phyloP scores from a whole-genome alignment of 2,888 invertebrate genomes.

The Operophtera brumata region DNA sequence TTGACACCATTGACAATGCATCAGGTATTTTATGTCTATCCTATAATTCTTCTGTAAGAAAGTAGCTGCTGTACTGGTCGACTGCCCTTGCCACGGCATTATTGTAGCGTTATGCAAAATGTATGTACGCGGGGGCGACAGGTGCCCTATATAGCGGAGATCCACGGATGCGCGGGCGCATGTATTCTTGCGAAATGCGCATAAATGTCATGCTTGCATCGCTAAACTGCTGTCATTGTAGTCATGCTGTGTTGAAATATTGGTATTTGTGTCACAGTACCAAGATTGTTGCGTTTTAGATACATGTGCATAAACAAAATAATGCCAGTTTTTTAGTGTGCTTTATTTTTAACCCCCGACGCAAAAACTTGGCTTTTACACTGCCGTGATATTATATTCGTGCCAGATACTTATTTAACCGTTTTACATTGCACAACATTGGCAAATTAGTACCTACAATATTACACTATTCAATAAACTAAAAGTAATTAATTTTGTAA shows the following conservation, averaged over 20 bases:
- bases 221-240: conserved; percentile 23
- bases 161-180: conserved; percentile 26
- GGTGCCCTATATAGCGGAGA: conserved; percentile 37
- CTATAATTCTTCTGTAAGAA: background rate
- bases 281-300: conserved; percentile 13
- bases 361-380: no score
- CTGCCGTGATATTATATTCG: no score
- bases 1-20: no score
- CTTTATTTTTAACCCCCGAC: no score
- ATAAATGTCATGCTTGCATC: conserved; percentile 24
- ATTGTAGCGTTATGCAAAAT: conserved; percentile 34
- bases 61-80: background rate
- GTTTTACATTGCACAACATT: no score
- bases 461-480: no score
- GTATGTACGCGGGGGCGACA: conserved; percentile 33
- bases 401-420: no score
- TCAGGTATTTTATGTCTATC: no score
- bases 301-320: background rate
- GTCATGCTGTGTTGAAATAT: conserved; percentile 12
- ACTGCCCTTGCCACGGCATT: conserved; percentile 14
- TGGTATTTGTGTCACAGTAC: conserved; percentile 9
- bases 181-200: conserved; percentile 19
- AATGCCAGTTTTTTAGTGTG: no score
- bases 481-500: no score
- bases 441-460: no score